phyloP scores from a whole-genome alignment of 2,797 vertebrate genomes.

The Alectoris magna region DNA sequence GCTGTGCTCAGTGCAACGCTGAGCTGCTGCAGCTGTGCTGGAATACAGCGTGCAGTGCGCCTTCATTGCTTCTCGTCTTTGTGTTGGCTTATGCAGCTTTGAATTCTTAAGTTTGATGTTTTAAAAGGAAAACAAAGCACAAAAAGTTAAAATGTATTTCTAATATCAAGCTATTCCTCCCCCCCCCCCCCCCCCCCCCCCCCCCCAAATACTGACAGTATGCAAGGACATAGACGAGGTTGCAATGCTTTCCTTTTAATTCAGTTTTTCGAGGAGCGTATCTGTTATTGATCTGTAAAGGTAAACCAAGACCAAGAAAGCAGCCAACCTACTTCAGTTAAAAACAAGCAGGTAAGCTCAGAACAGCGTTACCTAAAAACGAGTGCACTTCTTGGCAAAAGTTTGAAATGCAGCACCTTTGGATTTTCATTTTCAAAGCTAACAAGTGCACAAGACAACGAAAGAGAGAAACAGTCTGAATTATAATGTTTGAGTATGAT shows the following conservation, averaged over 20 bases:
- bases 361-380: background rate
- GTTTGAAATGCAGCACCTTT: background rate
- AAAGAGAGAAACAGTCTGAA: background rate
- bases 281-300: fast-evolving
- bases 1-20: background rate
- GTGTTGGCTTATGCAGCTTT: background rate
- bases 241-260: background rate
- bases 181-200: too few relatives aligned
- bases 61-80: background rate
- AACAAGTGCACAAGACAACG: background rate
- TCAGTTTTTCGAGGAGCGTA: background rate
- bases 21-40: fast-evolving
- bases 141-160: background rate
- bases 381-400: background rate
- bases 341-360: background rate
- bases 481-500: background rate
- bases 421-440: background rate
- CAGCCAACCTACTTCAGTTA: background rate
- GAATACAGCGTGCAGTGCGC: fast-evolving
- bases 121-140: background rate
- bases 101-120: background rate
- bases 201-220: background rate
- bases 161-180: too few relatives aligned
- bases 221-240: background rate
- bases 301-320: background rate